A percentile compares a stretch with the other conserved stretches of the same genome.
Evolutionary conservation across 64 coral and sea anemone genomes (phyloP).

Genomic region (Pachyseris speciosa): DNA sequence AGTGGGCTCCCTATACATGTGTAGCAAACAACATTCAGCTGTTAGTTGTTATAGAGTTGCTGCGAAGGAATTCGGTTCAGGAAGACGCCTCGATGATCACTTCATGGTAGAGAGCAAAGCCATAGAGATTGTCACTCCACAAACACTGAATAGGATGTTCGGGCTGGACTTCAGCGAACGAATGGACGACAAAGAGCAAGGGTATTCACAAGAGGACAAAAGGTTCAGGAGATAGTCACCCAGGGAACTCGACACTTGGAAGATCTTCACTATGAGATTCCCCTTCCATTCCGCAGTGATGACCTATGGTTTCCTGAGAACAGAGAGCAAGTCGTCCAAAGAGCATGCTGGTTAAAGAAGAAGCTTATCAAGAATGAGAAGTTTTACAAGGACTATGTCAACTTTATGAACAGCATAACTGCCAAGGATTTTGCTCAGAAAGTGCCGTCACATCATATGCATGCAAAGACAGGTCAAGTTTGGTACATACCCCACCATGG

Average conservation of each 20-base stretch:
- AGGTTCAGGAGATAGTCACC: neutral
- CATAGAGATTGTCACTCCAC: slow-evolving; percentile 40
- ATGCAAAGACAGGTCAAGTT: neutral
- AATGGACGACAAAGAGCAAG: neutral
- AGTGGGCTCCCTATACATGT: slow-evolving; percentile 18
- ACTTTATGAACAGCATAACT: neutral
- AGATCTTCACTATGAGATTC: slow-evolving; percentile 24
- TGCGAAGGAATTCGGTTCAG: slow-evolving; percentile 6
- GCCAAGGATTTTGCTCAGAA: neutral
- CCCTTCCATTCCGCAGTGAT: slow-evolving; percentile 14
- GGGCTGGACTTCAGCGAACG: slow-evolving; percentile 51
- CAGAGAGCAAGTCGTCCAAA: slow-evolving; percentile 29
- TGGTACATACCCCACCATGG: neutral
- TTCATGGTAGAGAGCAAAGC: slow-evolving; percentile 39
- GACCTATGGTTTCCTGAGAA: neutral
- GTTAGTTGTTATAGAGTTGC: slow-evolving; percentile 28
- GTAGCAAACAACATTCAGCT: neutral
- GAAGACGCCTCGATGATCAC: no score
- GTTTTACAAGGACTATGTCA: no score
- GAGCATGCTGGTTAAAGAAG: no score
- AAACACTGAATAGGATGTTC: slow-evolving; percentile 61
- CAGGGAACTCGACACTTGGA: neutral
- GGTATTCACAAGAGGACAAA: slow-evolving; percentile 7
- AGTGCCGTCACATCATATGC: neutral
- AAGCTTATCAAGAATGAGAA: no score